Conservation (phyloP, 2,113 vertebrate genomes). For the Camarhynchus parvulus region DNA sequence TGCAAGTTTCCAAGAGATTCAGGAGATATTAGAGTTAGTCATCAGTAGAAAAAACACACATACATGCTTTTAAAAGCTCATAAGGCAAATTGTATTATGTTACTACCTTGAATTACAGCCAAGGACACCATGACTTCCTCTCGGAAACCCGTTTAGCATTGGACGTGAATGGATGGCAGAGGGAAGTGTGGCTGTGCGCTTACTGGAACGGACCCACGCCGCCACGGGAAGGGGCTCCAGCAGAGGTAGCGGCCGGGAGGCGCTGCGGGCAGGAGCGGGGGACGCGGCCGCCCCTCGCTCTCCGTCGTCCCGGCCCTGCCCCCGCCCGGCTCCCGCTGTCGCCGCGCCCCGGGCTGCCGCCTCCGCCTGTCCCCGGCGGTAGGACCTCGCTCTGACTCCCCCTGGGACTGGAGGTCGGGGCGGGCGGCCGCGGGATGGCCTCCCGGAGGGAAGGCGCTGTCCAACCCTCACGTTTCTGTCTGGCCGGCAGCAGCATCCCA, state of each 20-base stretch:
- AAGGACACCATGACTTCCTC: not conserved
- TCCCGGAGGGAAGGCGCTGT: not conserved
- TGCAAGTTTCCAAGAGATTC: not conserved
- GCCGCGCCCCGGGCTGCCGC: too few relatives aligned
- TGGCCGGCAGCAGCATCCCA: not conserved
- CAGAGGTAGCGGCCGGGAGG: not conserved
- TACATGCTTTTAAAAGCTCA: not conserved
- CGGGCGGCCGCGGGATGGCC: not conserved
- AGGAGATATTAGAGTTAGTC: not conserved
- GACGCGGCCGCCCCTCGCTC: not conserved
- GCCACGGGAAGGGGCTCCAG: not conserved
- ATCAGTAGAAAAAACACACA: not conserved
- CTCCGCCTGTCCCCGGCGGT: not conserved
- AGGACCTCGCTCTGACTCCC: too few relatives aligned
- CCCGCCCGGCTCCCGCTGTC: not conserved
- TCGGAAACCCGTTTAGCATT: not conserved
- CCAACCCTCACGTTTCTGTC: fast-evolving
- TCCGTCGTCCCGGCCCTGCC: not conserved
- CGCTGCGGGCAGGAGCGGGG: not conserved
- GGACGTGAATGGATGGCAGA: not conserved
- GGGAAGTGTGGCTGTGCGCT: not conserved
- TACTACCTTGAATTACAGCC: not conserved
- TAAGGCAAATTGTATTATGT: not conserved
- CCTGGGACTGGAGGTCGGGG: not conserved
- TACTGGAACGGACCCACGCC: not conserved